These are phyloP conservation scores for Synergus umbraculus DNA, from an alignment of 2,888 invertebrate genomes.

Conservation along the genomic window DNA sequence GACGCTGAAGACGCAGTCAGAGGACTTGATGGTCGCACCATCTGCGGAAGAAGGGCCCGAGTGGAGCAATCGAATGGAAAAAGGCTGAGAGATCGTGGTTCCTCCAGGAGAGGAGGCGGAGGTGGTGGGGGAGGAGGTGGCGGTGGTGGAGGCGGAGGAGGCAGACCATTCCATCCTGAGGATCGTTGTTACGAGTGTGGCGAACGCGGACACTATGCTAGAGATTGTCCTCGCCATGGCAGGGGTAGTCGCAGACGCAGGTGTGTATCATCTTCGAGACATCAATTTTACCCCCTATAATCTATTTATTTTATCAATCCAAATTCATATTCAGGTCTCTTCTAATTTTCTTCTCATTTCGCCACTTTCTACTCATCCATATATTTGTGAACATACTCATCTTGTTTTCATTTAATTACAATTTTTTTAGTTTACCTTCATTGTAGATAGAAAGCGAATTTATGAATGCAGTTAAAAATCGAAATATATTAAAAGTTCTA, in stretches of 20 bases:
- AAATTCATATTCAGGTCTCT: neutral
- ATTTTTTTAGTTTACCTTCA: neutral
- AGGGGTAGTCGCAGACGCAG: conserved; percentile 78
- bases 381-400: neutral
- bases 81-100: conserved; percentile 80
- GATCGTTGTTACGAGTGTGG: conserved; percentile 97
- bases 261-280: conserved; percentile 53
- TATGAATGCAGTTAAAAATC: neutral
- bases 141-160: conserved; percentile 64
- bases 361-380: neutral
- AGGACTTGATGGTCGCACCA: conserved; percentile 86
- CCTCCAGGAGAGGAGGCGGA: conserved; percentile 80
- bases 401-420: neutral
- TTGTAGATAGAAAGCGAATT: neutral
- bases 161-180: conserved; percentile 91
- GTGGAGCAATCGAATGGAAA: conserved; percentile 96
- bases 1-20: conserved; percentile 95
- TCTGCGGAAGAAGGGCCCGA: conserved; percentile 93
- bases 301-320: neutral
- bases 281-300: neutral
- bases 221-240: conserved; percentile 88
- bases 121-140: conserved; percentile 73
- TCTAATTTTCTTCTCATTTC: neutral
- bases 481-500: neutral
- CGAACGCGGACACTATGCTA: conserved; percentile 94